These are phyloP conservation scores for Eilema depressum DNA, from an alignment of 2,888 invertebrate genomes.

Conservation along the genomic window DNA sequence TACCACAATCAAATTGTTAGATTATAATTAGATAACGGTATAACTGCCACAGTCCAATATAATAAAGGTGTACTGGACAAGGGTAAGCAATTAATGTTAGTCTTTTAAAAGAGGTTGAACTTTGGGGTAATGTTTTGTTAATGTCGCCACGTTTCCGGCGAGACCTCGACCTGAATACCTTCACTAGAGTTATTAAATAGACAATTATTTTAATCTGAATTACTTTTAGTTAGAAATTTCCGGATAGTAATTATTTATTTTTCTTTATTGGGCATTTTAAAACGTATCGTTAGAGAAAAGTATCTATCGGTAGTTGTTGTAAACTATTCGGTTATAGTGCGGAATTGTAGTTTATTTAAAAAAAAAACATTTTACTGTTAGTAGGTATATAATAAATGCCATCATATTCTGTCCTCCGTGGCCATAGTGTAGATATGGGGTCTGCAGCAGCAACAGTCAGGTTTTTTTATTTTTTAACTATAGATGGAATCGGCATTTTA, in stretches of 20 bases:
- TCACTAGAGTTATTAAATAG: slow-evolving; percentile 47
- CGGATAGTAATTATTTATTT: slow-evolving; percentile 17
- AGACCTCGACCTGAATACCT: slow-evolving; percentile 54
- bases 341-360: too few relatives aligned
- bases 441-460: too few relatives aligned
- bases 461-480: too few relatives aligned
- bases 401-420: too few relatives aligned
- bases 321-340: too few relatives aligned
- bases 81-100: slow-evolving; percentile 60
- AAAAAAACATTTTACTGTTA: too few relatives aligned
- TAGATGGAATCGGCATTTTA: background rate
- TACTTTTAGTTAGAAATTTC: slow-evolving; percentile 35
- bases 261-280: too few relatives aligned
- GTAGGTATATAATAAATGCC: too few relatives aligned
- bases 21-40: slow-evolving; percentile 27
- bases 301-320: too few relatives aligned
- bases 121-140: slow-evolving; percentile 66
- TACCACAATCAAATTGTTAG: slow-evolving; percentile 12
- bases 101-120: slow-evolving; percentile 63
- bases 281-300: too few relatives aligned
- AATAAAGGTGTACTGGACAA: slow-evolving; percentile 33
- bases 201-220: slow-evolving; percentile 50
- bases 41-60: slow-evolving; percentile 23
- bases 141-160: slow-evolving; percentile 59
- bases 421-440: too few relatives aligned